Evolutionary conservation across 2,888 invertebrate species (phyloP).

Genomic region (Notocelia uddmanniana): DNA sequence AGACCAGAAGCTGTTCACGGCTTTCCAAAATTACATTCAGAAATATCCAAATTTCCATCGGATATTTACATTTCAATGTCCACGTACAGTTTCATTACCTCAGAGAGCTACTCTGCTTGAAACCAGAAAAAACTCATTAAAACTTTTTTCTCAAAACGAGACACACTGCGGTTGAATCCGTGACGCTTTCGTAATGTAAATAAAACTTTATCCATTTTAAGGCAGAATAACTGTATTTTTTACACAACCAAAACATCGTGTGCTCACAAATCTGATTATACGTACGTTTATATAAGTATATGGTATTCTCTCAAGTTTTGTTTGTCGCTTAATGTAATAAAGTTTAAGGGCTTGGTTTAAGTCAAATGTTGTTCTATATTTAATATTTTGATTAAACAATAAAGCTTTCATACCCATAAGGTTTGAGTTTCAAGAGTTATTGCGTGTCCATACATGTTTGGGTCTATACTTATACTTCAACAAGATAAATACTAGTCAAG

Average conservation of each 20-base stretch:
- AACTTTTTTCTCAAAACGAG: constrained; percentile 48
- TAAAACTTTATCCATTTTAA: constrained; percentile 51
- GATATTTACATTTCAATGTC: constrained; percentile 45
- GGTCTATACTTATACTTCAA: not conserved
- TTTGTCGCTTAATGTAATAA: constrained; percentile 35
- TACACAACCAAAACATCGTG: constrained; percentile 36
- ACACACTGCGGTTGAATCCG: constrained; percentile 39
- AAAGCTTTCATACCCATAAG: no score
- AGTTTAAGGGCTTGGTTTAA: no score
- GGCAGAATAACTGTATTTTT: constrained; percentile 45
- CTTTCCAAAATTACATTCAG: not conserved
- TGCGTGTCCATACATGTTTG: constrained; percentile 11
- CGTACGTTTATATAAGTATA: constrained; percentile 28
- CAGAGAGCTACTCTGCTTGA: constrained; percentile 40
- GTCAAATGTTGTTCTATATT: no score
- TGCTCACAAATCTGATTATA: constrained; percentile 32
- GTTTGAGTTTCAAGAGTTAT: constrained; percentile 23
- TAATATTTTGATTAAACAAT: no score
- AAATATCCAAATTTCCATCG: constrained; percentile 8
- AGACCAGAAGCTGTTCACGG: not conserved
- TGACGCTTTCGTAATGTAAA: constrained; percentile 48
- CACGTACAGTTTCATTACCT: constrained; percentile 47
- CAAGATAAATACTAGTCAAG: not conserved
- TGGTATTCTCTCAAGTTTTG: no score
- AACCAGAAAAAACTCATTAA: constrained; percentile 48